A percentile compares a stretch with the other conserved stretches of the same genome.
Conservation (phyloP, 1,140 invertebrate genomes). For the Micrasema longulum region DNA sequence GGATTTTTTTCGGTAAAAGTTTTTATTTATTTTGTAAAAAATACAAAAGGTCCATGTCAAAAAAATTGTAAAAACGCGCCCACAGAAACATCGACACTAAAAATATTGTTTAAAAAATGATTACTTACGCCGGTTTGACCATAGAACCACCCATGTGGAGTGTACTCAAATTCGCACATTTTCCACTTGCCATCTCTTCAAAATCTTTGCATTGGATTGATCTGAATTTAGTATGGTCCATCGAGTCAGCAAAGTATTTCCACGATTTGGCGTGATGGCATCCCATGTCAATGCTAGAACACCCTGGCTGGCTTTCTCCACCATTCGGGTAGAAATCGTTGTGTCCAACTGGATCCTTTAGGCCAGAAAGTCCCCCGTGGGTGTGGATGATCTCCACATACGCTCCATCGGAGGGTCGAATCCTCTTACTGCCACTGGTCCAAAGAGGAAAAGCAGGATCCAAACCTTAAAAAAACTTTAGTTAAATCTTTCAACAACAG, state of each 20-base stretch:
- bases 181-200: constrained; percentile 55
- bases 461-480: neutral
- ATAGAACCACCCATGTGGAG: constrained; percentile 58
- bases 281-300: constrained; percentile 58
- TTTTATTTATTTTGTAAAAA: no score
- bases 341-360: constrained; percentile 66
- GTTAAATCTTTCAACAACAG: no score
- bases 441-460: constrained; percentile 60
- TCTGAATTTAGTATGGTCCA: constrained; percentile 54
- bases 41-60: neutral
- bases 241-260: constrained; percentile 67
- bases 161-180: constrained; percentile 55
- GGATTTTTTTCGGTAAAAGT: no score
- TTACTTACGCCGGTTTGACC: constrained; percentile 37
- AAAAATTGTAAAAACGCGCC: neutral
- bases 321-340: constrained; percentile 75
- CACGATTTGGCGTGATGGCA: constrained; percentile 76
- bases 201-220: constrained; percentile 58
- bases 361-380: constrained; percentile 70
- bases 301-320: constrained; percentile 71
- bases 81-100: no score
- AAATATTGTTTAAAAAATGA: neutral
- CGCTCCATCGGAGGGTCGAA: constrained; percentile 70
- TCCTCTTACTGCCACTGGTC: constrained; percentile 50
- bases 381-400: constrained; percentile 83